phyloP scores from a whole-genome alignment of 2,113 vertebrate species.

The Nothoprocta pentlandii region DNA sequence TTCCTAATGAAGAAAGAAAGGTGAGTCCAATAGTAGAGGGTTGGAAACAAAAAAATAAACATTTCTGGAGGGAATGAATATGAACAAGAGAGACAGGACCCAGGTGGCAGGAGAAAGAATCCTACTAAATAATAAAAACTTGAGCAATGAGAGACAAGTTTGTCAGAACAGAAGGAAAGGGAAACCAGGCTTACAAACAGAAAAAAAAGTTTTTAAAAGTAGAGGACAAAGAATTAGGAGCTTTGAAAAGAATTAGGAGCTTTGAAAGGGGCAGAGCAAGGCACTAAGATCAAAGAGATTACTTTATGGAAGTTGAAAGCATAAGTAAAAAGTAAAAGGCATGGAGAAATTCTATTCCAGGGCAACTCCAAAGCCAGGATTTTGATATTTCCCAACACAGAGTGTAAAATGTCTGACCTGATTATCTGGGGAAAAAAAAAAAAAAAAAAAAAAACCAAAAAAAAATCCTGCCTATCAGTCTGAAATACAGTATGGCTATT shows the following conservation, averaged over 20 bases:
- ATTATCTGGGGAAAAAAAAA: not conserved
- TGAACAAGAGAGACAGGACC: not conserved
- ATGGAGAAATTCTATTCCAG: not conserved
- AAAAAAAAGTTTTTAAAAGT: not conserved
- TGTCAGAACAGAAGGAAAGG: not conserved
- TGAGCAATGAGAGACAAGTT: not conserved
- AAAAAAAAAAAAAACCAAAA: not conserved
- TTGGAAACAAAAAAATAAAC: not conserved
- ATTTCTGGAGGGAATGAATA: not conserved
- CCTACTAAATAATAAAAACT: conserved; percentile 27
- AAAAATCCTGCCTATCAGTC: not conserved
- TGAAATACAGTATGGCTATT: not conserved
- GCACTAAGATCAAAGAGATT: not conserved
- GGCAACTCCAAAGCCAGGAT: not conserved
- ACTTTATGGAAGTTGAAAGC: conserved; percentile 8
- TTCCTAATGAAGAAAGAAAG: not conserved
- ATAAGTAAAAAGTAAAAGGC: not conserved
- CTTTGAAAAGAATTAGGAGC: too few relatives aligned
- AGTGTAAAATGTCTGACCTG: not conserved
- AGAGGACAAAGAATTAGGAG: not conserved
- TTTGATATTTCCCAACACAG: not conserved
- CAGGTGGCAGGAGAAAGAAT: conserved; percentile 33
- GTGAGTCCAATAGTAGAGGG: not conserved
- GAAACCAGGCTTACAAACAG: not conserved
- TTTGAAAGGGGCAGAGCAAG: not conserved